A percentile compares a stretch with the other conserved stretches of the same genome.
Conservation (phyloP, 2,797 vertebrate species). For the Xiphophorus birchmanni region DNA sequence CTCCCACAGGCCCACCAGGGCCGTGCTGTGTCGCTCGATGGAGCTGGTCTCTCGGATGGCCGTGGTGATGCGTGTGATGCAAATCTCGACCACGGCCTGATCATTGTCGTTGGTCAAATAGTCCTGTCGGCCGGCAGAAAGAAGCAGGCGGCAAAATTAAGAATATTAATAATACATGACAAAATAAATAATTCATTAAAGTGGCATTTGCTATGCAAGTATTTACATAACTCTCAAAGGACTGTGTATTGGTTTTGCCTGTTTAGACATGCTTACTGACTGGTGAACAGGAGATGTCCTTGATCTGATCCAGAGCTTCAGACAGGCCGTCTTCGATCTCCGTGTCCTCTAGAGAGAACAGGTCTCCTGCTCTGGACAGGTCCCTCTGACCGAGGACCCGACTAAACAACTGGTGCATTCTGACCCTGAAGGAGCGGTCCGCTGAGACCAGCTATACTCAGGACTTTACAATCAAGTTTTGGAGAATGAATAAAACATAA, state of each 20-base stretch:
- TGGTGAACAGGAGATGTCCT: constrained; percentile 89
- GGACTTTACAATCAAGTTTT: constrained; percentile 24
- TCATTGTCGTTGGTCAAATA: constrained; percentile 94
- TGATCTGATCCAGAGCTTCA: constrained; percentile 94
- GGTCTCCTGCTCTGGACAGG: constrained; percentile 92
- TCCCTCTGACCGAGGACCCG: constrained; percentile 92
- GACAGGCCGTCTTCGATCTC: constrained; percentile 93
- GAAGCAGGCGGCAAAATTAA: constrained; percentile 26
- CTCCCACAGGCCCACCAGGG: constrained; percentile 94
- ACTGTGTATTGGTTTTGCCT: not conserved
- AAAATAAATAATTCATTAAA: constrained; percentile 45
- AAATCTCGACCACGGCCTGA: constrained; percentile 98
- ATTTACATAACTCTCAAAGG: not conserved
- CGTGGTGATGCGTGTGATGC: constrained; percentile 93
- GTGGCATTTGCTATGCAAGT: not conserved
- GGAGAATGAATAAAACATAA: constrained; percentile 33
- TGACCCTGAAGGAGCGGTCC: constrained; percentile 39
- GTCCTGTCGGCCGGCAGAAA: constrained; percentile 81
- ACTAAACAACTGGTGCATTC: constrained; percentile 94
- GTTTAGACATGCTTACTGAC: constrained; percentile 77
- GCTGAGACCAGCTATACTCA: constrained; percentile 23
- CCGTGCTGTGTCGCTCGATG: constrained; percentile 87
- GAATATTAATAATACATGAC: constrained; percentile 33
- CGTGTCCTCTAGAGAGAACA: constrained; percentile 92
- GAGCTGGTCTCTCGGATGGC: constrained; percentile 92